A percentile compares a stretch with the other conserved stretches of the same genome.
Conservation (phyloP, 2,888 invertebrate species). For the Parochlus steinenii region DNA sequence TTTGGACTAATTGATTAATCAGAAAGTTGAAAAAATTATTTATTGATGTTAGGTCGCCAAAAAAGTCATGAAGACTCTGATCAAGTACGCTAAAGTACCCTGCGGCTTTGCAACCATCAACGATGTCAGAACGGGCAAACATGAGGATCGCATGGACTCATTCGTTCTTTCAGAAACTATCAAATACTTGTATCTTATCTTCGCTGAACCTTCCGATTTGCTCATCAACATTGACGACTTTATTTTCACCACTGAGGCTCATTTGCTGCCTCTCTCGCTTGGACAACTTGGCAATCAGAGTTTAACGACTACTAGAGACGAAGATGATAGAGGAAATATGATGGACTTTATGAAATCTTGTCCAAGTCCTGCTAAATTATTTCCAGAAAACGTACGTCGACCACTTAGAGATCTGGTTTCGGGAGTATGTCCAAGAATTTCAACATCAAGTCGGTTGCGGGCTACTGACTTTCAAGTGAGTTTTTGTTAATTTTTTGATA, state of each 20-base stretch:
- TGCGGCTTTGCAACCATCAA: conserved; percentile 98
- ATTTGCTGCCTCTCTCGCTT: conserved; percentile 76
- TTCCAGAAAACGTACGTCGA: conserved; percentile 67
- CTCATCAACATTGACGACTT: conserved; percentile 71
- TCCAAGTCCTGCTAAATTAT: conserved; percentile 68
- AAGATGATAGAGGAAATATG: conserved; percentile 34
- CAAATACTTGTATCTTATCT: conserved; percentile 89
- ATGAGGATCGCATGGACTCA: conserved; percentile 96
- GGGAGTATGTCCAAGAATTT: conserved; percentile 54
- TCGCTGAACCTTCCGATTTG: conserved; percentile 73
- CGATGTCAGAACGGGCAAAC: conserved; percentile 75
- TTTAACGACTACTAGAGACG: conserved; percentile 31
- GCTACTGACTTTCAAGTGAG: conserved; percentile 49
- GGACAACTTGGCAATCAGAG: conserved; percentile 45
- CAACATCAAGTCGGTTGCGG: conserved; percentile 40
- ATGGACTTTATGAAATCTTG: conserved; percentile 48
- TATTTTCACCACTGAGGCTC: conserved; percentile 87
- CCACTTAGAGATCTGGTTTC: conserved; percentile 74
- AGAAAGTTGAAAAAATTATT: not conserved
- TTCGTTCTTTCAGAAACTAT: conserved; percentile 96
- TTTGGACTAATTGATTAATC: not conserved
- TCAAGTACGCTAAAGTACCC: conserved; percentile 78
- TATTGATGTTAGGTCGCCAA: conserved; percentile 43
- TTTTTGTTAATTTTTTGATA: not conserved
- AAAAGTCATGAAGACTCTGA: conserved; percentile 71